Evolutionary conservation across 2,797 vertebrate genomes (phyloP).

Genomic region (Chiloscyllium punctatum): DNA sequence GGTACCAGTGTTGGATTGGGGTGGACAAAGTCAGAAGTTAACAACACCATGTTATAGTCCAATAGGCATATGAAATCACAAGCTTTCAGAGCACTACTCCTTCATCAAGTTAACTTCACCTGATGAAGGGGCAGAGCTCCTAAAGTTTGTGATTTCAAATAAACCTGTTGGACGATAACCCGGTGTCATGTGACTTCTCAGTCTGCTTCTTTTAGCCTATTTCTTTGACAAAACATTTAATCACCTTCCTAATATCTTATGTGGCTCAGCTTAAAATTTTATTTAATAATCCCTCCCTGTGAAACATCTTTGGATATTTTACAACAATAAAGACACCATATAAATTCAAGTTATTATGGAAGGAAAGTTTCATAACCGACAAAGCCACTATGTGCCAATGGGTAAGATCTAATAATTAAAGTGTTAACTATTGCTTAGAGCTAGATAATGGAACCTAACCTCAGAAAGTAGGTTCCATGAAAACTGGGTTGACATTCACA

Average conservation of each 20-base stretch:
- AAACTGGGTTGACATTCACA: background rate
- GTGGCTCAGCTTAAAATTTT: background rate
- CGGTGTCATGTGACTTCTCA: background rate
- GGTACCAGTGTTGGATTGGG: too few relatives aligned
- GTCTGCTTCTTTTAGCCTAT: background rate
- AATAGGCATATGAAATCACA: too few relatives aligned
- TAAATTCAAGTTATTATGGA: background rate
- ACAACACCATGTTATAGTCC: too few relatives aligned
- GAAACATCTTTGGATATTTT: background rate
- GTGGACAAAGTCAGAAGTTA: too few relatives aligned
- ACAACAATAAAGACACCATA: background rate
- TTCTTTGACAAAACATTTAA: background rate
- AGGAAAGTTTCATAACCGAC: background rate
- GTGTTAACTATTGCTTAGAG: background rate
- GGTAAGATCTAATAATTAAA: background rate
- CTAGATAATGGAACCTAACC: background rate
- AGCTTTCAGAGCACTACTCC: too few relatives aligned
- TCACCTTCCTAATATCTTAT: background rate
- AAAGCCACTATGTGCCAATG: background rate
- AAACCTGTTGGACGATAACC: too few relatives aligned
- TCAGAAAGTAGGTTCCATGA: background rate
- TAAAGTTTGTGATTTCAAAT: too few relatives aligned
- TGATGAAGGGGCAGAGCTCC: too few relatives aligned
- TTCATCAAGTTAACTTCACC: too few relatives aligned
- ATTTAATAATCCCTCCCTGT: background rate